These are phyloP conservation scores for Pseudorhiza aurosa DNA, from an alignment of 30 jellyfish, hydroid and myxozoan genomes.

Conservation along the genomic window DNA sequence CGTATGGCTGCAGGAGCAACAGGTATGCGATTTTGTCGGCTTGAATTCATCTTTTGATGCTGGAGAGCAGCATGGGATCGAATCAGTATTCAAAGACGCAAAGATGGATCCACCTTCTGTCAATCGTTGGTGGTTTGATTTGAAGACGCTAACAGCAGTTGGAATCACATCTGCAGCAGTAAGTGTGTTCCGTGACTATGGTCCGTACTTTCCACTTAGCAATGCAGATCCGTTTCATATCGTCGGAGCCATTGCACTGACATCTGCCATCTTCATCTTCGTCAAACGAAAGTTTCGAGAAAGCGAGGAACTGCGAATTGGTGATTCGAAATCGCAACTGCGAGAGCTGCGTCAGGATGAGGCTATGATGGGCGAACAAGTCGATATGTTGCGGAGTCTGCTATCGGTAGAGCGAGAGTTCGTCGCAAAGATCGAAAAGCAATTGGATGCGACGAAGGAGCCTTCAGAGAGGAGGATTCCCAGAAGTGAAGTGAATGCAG, in stretches of 20 bases:
- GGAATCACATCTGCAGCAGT: neutral
- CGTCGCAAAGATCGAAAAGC: constrained; percentile 34
- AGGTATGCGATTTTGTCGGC: neutral
- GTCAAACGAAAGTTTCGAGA: neutral
- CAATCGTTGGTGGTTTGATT: neutral
- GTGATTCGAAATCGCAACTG: neutral
- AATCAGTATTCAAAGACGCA: neutral
- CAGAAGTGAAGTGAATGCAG: constrained; percentile 44
- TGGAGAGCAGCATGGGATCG: constrained; percentile 5
- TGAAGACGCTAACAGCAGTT: neutral
- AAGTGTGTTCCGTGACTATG: neutral
- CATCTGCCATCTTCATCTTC: too few species aligned
- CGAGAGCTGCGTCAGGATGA: constrained; percentile 40
- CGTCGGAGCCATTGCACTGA: neutral
- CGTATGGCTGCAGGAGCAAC: constrained; percentile 47
- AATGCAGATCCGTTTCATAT: neutral
- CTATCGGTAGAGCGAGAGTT: constrained; percentile 51
- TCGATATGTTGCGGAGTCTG: constrained; percentile 32
- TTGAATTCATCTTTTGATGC: neutral
- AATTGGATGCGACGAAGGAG: constrained; percentile 4
- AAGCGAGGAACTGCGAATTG: neutral
- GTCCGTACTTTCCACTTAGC: neutral
- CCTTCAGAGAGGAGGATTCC: constrained; percentile 8
- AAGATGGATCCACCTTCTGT: neutral
- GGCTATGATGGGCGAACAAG: constrained; percentile 37